A percentile compares a stretch with the other conserved stretches of the same genome.
Conservation (phyloP, 2,113 vertebrate species). For the Smithornis capensis region DNA sequence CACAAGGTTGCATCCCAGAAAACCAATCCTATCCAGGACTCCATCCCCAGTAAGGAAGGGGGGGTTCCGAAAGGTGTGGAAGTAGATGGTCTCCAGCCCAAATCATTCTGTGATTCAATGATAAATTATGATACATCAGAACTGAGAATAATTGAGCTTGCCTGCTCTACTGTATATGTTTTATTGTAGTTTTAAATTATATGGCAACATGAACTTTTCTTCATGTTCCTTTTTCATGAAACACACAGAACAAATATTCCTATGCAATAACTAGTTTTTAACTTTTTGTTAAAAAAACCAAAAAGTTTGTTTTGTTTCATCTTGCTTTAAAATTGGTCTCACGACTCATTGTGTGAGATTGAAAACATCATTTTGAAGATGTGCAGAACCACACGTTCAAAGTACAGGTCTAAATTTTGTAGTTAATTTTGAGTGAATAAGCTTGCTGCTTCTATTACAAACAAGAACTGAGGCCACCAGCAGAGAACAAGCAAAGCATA, state of each 20-base stretch:
- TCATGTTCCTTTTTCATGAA: background rate
- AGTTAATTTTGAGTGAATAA: background rate
- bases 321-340: background rate
- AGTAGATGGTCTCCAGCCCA: background rate
- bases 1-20: background rate
- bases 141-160: background rate
- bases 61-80: background rate
- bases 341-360: background rate
- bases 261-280: background rate
- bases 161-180: background rate
- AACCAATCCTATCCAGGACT: fast-evolving
- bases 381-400: background rate
- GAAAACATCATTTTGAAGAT: background rate
- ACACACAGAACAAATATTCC: background rate
- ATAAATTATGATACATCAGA: background rate
- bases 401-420: background rate
- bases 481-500: background rate
- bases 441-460: fast-evolving
- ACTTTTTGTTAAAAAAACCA: no score
- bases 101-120: background rate
- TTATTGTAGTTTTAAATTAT: background rate
- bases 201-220: background rate
- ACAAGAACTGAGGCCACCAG: background rate
- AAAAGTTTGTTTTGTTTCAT: background rate
- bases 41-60: background rate